phyloP scores from a whole-genome alignment of 2,113 vertebrate genomes.

The Oreamnos americanus region DNA sequence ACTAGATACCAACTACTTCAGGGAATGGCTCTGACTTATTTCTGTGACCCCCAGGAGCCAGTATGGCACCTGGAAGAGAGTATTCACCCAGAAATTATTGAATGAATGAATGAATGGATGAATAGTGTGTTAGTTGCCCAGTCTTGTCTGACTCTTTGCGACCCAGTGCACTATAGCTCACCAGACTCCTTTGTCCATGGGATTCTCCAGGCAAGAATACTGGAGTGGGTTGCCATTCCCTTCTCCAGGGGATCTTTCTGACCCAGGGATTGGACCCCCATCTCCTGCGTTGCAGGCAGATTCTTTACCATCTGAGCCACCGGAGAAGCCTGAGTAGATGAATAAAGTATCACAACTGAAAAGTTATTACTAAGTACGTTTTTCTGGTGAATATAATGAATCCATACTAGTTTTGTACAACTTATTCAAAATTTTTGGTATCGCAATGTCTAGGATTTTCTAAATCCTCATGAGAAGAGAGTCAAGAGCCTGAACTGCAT shows the following conservation, averaged over 20 bases:
- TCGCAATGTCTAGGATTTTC: neutral
- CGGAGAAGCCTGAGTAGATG: neutral
- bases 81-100: neutral
- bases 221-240: neutral
- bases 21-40: neutral
- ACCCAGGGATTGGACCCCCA: rapidly evolving
- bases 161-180: neutral
- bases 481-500: neutral
- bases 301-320: neutral
- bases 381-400: neutral
- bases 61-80: neutral
- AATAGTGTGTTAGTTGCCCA: neutral
- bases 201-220: neutral
- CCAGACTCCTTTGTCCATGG: neutral
- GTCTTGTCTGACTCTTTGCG: rapidly evolving
- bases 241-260: neutral
- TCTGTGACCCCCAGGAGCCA: neutral
- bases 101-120: neutral
- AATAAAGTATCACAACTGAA: neutral
- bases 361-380: neutral
- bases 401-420: neutral
- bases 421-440: neutral
- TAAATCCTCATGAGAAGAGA: neutral
- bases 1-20: rapidly evolving
- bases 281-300: neutral